A percentile compares a stretch with the other conserved stretches of the same genome.
Evolutionary conservation across 2,113 vertebrate genomes (phyloP).

Genomic region (Caranx melampygus): DNA sequence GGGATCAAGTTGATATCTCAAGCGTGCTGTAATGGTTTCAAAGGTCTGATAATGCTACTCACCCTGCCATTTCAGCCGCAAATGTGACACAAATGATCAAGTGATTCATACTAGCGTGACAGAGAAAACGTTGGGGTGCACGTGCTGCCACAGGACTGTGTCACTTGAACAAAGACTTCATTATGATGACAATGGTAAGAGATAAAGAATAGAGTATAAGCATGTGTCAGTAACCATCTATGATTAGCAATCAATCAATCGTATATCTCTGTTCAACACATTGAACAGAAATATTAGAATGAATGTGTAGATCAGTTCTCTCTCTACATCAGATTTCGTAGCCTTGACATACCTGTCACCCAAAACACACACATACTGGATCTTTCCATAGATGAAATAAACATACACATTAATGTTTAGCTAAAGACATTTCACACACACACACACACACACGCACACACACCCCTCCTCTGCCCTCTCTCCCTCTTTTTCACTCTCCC

Average conservation of each 20-base stretch:
- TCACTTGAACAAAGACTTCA: slow-evolving; percentile 22
- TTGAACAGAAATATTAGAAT: slow-evolving; percentile 1
- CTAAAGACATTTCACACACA: slow-evolving; percentile 30
- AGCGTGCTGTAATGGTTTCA: slow-evolving; percentile 57
- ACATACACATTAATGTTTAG: slow-evolving; percentile 38
- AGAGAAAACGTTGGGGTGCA: slow-evolving; percentile 4
- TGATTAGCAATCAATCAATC: not conserved
- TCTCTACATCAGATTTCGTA: not conserved
- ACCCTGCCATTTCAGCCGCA: slow-evolving; percentile 61
- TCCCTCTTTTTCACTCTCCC: slow-evolving; percentile 20
- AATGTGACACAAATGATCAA: slow-evolving; percentile 67
- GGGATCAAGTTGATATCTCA: slow-evolving; percentile 74
- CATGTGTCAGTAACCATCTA: not conserved
- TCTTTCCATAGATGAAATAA: slow-evolving; percentile 40
- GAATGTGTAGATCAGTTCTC: slow-evolving; percentile 7
- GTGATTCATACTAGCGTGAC: slow-evolving; percentile 55
- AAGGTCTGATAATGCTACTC: slow-evolving; percentile 63
- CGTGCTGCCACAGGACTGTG: slow-evolving; percentile 16
- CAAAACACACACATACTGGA: slow-evolving; percentile 10
- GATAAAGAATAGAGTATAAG: not conserved
- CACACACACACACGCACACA: not conserved
- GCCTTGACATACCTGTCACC: not conserved
- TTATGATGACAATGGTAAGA: not conserved
- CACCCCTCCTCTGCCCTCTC: slow-evolving; percentile 29
- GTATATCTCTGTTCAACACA: not conserved